Conservation (phyloP, 2,797 vertebrate genomes). For the Eulemur rubriventer region DNA sequence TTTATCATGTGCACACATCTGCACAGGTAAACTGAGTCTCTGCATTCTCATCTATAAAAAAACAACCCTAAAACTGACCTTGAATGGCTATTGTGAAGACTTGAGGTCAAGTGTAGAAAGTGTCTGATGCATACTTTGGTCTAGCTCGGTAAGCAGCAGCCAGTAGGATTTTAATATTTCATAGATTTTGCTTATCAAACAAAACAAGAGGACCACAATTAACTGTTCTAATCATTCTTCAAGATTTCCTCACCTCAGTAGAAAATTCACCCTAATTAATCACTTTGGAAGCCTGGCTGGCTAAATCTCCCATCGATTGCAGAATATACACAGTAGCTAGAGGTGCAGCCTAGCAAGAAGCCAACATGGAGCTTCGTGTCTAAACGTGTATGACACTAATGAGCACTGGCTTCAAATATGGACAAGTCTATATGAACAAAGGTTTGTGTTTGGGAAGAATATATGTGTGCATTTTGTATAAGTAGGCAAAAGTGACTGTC, state of each 20-base stretch:
- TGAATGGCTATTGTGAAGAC: not conserved
- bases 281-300: not conserved
- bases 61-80: not conserved
- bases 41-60: not conserved
- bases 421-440: not conserved
- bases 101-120: not conserved
- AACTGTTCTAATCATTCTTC: not conserved
- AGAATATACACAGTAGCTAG: not conserved
- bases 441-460: not conserved
- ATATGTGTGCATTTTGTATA: not conserved
- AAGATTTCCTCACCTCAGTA: not conserved
- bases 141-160: not conserved
- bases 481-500: not conserved
- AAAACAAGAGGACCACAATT: not conserved
- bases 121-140: not conserved
- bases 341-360: not conserved
- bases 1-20: not conserved
- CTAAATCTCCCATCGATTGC: not conserved
- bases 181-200: not conserved
- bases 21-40: not conserved
- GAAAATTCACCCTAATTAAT: not conserved
- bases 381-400: rapidly evolving
- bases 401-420: not conserved
- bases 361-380: not conserved
- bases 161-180: not conserved